phyloP scores from a whole-genome alignment of 2,113 vertebrate species.

The Ptilonorhynchus violaceus region DNA sequence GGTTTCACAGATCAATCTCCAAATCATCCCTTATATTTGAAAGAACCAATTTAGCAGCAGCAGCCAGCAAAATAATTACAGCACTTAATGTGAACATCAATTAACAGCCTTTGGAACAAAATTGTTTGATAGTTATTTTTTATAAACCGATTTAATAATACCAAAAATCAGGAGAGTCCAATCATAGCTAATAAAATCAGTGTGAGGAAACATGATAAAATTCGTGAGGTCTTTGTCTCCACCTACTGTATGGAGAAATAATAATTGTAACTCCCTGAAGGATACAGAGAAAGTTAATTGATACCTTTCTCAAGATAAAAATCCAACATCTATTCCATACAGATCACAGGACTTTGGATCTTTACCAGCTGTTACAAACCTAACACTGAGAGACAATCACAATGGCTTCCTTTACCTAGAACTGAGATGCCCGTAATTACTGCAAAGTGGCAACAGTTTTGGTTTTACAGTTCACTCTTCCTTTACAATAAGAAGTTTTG shows the following conservation, averaged over 20 bases:
- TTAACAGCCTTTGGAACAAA: not conserved
- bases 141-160: not conserved
- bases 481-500: not conserved
- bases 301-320: not conserved
- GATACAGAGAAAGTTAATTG: not conserved
- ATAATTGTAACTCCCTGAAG: not conserved
- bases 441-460: not conserved
- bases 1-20: not conserved
- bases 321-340: not conserved
- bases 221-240: conserved; percentile 68
- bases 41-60: not conserved
- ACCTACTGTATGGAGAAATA: conserved; percentile 55
- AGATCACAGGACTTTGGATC: not conserved
- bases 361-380: not conserved
- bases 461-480: not conserved
- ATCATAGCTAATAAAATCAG: not conserved
- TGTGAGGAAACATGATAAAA: not conserved
- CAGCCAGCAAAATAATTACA: not conserved
- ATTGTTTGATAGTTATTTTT: not conserved
- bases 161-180: not conserved
- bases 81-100: not conserved
- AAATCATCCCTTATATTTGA: not conserved
- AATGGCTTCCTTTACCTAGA: not conserved
- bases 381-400: not conserved
- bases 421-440: not conserved